Evolutionary conservation across 2,113 vertebrate species (phyloP).

Genomic region (Sorex araneus): DNA sequence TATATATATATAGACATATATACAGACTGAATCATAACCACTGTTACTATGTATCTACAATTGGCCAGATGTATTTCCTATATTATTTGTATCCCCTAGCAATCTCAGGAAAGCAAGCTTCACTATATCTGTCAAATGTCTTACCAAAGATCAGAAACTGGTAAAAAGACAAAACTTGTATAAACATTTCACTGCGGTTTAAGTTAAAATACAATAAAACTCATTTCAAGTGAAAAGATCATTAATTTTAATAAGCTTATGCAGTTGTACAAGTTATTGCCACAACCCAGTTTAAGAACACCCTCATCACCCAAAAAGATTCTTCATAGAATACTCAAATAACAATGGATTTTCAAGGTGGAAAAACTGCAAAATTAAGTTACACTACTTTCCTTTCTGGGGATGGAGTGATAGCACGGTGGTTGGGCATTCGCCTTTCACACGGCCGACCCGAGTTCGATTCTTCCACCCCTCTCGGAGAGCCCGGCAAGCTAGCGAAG

Average conservation of each 20-base stretch:
- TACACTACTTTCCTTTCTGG: background rate
- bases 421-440: no score
- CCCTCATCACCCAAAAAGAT: background rate
- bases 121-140: background rate
- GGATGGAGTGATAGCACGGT: no score
- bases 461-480: no score
- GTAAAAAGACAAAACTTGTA: background rate
- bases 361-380: slow-evolving; percentile 9
- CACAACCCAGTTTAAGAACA: slow-evolving; percentile 10
- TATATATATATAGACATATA: background rate
- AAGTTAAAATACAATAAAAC: background rate
- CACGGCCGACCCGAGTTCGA: no score
- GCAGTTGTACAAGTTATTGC: background rate
- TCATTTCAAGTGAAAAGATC: background rate
- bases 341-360: background rate
- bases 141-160: slow-evolving; percentile 24
- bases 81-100: background rate
- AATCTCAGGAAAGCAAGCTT: slow-evolving; percentile 23
- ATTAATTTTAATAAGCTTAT: slow-evolving; percentile 10
- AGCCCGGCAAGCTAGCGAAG: no score
- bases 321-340: background rate
- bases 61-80: background rate
- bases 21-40: background rate
- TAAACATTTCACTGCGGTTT: background rate
- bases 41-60: background rate